Evolutionary conservation across 2,797 vertebrate genomes (phyloP).

Genomic region (Acanthiza pusilla): DNA sequence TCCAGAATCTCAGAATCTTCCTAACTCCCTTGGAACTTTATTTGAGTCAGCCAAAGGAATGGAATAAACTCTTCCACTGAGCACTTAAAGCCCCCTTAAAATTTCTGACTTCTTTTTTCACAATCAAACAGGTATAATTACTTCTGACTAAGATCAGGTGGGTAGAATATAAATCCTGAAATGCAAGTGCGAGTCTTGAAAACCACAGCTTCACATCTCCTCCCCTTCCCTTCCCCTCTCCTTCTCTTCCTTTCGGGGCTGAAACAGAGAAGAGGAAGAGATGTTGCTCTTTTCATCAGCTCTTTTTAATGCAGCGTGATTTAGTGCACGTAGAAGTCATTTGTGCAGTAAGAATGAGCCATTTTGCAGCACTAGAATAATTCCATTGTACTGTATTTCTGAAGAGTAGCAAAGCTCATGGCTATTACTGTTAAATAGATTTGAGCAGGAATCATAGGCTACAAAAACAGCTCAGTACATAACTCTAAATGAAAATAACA

Average conservation of each 20-base stretch:
- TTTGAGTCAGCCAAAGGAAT: background rate
- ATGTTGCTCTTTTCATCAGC: constrained; percentile 9
- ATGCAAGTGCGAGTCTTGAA: background rate
- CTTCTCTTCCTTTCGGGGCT: background rate
- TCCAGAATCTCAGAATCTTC: background rate
- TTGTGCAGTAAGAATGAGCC: constrained; percentile 19
- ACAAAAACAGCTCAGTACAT: background rate
- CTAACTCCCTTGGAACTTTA: background rate
- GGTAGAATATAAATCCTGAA: background rate
- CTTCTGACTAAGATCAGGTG: background rate
- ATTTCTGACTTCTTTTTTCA: background rate
- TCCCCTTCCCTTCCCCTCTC: background rate
- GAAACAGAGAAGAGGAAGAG: background rate
- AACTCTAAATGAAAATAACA: constrained; percentile 21
- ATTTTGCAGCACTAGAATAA: constrained; percentile 17
- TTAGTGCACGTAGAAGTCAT: constrained; percentile 22
- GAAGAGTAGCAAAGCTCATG: background rate
- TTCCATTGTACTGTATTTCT: constrained; percentile 23
- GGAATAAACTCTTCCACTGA: background rate
- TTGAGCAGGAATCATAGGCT: background rate
- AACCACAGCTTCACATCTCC: background rate
- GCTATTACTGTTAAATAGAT: constrained; percentile 32
- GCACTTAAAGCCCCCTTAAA: background rate
- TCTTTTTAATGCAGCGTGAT: constrained; percentile 19
- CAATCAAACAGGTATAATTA: background rate